Evolutionary conservation across 2,797 vertebrate genomes (phyloP), one percentile per base, ranked within the genome.

Genomic region (Periophthalmus magnuspinnatus): DNA sequence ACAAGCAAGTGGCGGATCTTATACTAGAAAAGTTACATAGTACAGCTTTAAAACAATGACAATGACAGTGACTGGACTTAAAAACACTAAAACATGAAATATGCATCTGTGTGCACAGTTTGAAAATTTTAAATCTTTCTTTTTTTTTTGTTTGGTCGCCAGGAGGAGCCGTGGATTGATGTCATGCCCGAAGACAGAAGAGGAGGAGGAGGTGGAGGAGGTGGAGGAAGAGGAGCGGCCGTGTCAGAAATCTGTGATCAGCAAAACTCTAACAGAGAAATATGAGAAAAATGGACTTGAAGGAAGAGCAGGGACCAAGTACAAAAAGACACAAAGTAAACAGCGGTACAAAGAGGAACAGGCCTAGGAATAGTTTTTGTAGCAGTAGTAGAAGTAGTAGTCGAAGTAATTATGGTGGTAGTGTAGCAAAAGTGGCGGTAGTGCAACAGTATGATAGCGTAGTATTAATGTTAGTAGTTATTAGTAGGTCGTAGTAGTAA

Each of bases 161-260:
- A 74, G 69, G 65, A 77, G 79, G 82, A 63, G 9, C 70, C 76
- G 84, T 36, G 58, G 58, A 89, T 71, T 88, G 87, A 90, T 82
- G 76, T 56, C 45, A 81, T 71, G 84, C 76, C 81, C 72, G 59
- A 68, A 83, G 81, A 83, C 5, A 16, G 65, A 74, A 77, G 65
- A 75, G 62, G 77, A 82, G 72, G 79, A 75, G 59, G n/a, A n/a
- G 72, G 79, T 75, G 59, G n/a, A n/a, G n/a, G 75, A 28, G 28
- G 28, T 1, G 28, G 28, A 28, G 81, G 71, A 80, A 32, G 48
- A 48, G 79, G 80, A 76, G 33, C 78, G 77, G 28, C 28, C 84
- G 82, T 73, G 72, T 80, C 77, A 64, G 58, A 70, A 77, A 64
- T 72, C 71, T 76, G 62, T 5, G 36, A 75, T 71, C 47, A 56